Evolutionary conservation across 2,797 vertebrate genomes (phyloP), one percentile per base, ranked within the genome.

Genomic region (Bryconaethiops microstoma): DNA sequence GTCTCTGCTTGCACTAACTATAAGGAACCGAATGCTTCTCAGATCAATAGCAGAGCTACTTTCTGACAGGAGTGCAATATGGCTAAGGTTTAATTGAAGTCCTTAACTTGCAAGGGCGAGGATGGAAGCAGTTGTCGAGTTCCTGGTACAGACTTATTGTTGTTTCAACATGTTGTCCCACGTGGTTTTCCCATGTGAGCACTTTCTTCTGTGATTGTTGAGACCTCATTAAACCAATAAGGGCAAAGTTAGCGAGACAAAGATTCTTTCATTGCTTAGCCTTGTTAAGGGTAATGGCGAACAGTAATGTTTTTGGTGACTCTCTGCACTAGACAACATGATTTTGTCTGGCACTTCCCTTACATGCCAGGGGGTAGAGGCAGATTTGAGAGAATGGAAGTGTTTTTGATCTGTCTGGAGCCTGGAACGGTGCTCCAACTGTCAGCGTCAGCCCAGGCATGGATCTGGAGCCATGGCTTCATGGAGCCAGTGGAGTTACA

Each of bases 341-440:
- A 39, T 71, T 87, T 89, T 87, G 89, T 89, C 60, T 76, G 84
- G 63, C 69, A 71, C 35, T 82, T 79, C 54, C 89, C 90, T 82
- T 78, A 68, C 35, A 39, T 79, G 83, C 85, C 87, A 62, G 23
- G 52, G 77, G 76, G 75, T 71, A 80, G 29, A 40, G 80, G 80
- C 78, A 91, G 89, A 90, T 93, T 92, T 92, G 87, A 91, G 91
- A 90, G 88, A 91, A 89, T 63, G 85, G 86, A 84, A 83, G 86
- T 85, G 81, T 73, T 92, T 94, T 93, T 94, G 83, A 93, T 94
- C 90, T 92, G 92, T 84, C 89, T 87, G 85, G 12, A 0, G 64
- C 82, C 81, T 82, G 85, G 80, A 89, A 88, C 79, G 89, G 81
- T 83, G 89, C 90, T 86, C 74, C 14, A 89, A 91, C 92, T 91